Base-by-base conservation (phyloP, 2,797 vertebrate species). In the Periophthalmus magnuspinnatus region DNA sequence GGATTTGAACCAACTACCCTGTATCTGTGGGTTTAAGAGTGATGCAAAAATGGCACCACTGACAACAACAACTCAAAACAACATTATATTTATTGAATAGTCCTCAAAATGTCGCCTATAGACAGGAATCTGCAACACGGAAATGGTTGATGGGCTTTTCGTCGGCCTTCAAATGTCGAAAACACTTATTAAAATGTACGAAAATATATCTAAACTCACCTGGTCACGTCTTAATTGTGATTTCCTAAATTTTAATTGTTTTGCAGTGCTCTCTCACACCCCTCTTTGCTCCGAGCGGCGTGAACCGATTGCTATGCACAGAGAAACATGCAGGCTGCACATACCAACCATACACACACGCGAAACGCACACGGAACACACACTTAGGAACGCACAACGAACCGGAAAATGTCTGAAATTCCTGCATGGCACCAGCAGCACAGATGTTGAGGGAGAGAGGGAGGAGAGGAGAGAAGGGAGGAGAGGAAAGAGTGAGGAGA, bases 391-490 rank as follows among this genome's bases (percentile, higher is more conserved):
- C 75, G 82, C 59, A 74, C 72, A 80, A 33, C 81, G 28, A 88
- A 79, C 78, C 36, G 70, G 83, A 88, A 91, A 91, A 93, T 92
- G 82, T 81, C 86, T 90, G 66, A 70, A 81, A 94, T 94, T 93
- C 92, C 89, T 88, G 79, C 57, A 16, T 82, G 77, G 90, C 88
- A 91, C 78, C 77, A 86, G 79, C 81, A 78, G 84, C 82, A 84
- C 85, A 90, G 89, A 90, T 90, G 91, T 85, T 89, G 72, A 70
- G 74, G 60, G 57, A 64, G 36, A 10, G 68, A 22, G 72, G 68
- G 21, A 52, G 66, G 36, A 69, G 17, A 73, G 64, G 54, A 63
- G 28, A 47, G 47, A n/a, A 64, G 21, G 55, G 55, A 6, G 34
- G 32, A 2, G 60, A 67, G 41, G 36, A 8, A 11, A 55, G 45